Evolutionary conservation across 2,888 invertebrate species (phyloP), one percentile per base, ranked within the genome.

Genomic region (Ophonus ardosiacus): DNA sequence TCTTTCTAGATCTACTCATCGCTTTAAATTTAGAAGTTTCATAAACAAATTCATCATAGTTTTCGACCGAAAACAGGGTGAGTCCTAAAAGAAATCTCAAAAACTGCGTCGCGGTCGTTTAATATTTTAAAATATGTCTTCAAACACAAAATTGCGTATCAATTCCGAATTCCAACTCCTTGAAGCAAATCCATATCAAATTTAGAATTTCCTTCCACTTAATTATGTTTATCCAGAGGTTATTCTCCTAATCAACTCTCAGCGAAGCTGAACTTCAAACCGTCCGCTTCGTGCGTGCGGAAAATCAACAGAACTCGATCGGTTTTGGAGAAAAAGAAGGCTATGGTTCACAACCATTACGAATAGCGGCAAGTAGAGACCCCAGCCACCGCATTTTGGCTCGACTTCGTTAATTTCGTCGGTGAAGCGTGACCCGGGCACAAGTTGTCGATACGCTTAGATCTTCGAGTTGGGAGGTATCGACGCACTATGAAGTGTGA

Each of bases 301-400:
- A 56, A 59, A 81, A 81, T 81, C 80, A 63, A 40, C 59, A 81
- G 61, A 79, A 79, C 59, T 17, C 59, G 63, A 63, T 74, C 74
- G 43, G 18, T 81, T 59, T 81, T 81, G 59, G 80, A 40, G 38
- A 81, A 79, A 79, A 79, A 79, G 59, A 79, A 79, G 17, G 17
- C 57, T 79, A 56, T 78, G 31, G 24, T 31, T 31, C 31, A 31
- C 31, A 31, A 31, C 78, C 78, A 78, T 57, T 78, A 57, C 51
- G 31, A 79, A n/a, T 57, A 79, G 59, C 61, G 59, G 59, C 59
- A 7, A 31, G 31, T 31, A 31, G 31, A 31, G 31, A 31, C 31
- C 31, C 31, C 1, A 31, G 5, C 31, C 31, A 31, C 31, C 31
- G 56, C 56, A 15, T 56, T 56, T 56, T 56, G 56, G 15, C 56